A percentile compares a stretch with the other conserved stretches of the same genome.
Evolutionary conservation across 2,113 vertebrate genomes (phyloP).

Genomic region (Seriola dumerili): DNA sequence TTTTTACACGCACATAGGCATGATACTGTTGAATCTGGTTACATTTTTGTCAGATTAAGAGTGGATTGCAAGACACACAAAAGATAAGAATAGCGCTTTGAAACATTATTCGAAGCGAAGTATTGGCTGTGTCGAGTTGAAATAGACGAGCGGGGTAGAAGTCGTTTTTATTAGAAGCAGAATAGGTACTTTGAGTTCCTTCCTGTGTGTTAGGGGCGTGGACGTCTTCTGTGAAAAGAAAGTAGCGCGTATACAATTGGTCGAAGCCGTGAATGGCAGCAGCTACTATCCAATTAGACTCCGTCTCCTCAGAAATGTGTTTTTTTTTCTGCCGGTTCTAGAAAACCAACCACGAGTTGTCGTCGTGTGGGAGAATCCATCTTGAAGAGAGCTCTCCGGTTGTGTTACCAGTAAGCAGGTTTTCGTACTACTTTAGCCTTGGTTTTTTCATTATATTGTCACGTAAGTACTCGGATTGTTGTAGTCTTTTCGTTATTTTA

Average conservation of each 20-base stretch:
- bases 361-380: slow-evolving; percentile 85
- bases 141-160: background rate
- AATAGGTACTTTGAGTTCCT: slow-evolving; percentile 46
- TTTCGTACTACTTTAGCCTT: slow-evolving; percentile 44
- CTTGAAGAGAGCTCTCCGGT: slow-evolving; percentile 81
- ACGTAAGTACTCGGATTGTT: slow-evolving; percentile 36
- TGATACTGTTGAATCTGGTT: background rate
- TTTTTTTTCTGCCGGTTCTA: slow-evolving; percentile 78
- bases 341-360: slow-evolving; percentile 86
- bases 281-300: slow-evolving; percentile 53
- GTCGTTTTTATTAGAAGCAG: background rate
- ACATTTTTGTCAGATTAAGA: background rate
- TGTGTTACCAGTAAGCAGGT: slow-evolving; percentile 73
- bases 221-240: slow-evolving; percentile 36
- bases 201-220: slow-evolving; percentile 53
- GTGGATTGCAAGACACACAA: no score
- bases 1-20: background rate
- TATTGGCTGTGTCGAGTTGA: background rate
- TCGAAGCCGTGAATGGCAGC: slow-evolving; percentile 49
- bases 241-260: slow-evolving; percentile 54
- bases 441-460: background rate
- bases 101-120: background rate
- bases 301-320: slow-evolving; percentile 48
- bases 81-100: no score
- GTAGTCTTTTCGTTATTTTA: rapidly evolving